A percentile compares a stretch with the other conserved stretches of the same genome.
Conservation (phyloP, 2,113 vertebrate species). For the Solenodon paradoxus region DNA sequence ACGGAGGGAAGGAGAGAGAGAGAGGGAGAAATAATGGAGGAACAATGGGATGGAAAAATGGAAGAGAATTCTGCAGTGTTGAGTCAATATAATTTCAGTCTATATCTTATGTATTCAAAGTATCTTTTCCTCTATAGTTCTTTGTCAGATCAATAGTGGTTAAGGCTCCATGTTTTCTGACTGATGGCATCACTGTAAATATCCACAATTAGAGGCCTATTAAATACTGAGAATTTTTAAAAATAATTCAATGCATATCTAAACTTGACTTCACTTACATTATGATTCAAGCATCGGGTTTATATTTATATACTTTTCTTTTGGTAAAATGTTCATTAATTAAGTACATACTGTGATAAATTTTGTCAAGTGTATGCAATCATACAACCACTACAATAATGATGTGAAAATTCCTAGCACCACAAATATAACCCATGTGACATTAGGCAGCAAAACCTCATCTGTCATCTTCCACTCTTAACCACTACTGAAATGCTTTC, state of each 20-base stretch:
- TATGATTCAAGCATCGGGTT: not conserved
- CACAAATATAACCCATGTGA: not conserved
- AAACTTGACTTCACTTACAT: not conserved
- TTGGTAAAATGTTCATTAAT: not conserved
- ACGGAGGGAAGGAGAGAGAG: not conserved
- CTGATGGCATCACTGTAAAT: not conserved
- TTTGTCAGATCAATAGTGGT: not conserved
- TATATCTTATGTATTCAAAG: not conserved
- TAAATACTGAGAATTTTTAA: not conserved
- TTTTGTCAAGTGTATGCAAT: not conserved
- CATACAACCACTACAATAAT: not conserved
- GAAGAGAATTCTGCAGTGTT: not conserved
- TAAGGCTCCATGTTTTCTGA: not conserved
- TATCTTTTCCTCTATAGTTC: not conserved
- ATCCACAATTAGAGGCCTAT: not conserved
- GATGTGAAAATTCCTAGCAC: not conserved
- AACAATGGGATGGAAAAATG: too few relatives aligned
- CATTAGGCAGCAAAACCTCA: not conserved
- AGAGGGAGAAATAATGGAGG: not conserved
- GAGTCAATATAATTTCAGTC: not conserved
- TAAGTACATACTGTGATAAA: too few relatives aligned
- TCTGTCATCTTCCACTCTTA: not conserved
- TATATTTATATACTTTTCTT: not conserved
- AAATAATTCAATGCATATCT: not conserved
- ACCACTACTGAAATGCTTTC: not conserved